Base-by-base conservation (phyloP, 2,797 vertebrate genomes). In the Balearica regulorum region DNA sequence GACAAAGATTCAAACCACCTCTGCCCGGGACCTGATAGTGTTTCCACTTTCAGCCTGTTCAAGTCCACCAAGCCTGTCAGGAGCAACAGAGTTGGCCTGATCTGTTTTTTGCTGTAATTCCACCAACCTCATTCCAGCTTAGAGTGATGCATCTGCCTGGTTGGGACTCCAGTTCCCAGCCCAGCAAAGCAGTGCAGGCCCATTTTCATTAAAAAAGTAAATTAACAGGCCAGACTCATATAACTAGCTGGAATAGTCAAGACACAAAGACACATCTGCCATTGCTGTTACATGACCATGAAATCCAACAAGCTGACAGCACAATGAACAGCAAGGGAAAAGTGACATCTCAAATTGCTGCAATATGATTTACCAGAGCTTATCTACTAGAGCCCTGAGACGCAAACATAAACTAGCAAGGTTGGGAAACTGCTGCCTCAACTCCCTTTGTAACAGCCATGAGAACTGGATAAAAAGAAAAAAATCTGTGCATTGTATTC, bases 401-500 rank as follows among this genome's bases (percentile, higher is more conserved):
- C 39, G 22, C 31, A 94, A 29, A 73, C 85, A 85, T 5, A 55
- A 89, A 57, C 35, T 7, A 46, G 26, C 16, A 77, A 72, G 12
- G 8, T 0, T 55, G 28, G 48, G 25, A 82, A 90, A 51, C 22
- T 46, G 44, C 33, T 79, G 35, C 20, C 44, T 9, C 43, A 87
- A 33, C 41, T 49, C 20, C 10, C 9, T 83, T 77, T 64, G 21
- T 35, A 54, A 77, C 29, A 83, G 39, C 10, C 61, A 19, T 11
- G 4, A 55, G 4, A 12, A 6, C 3, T 1, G 0, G 24, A 39
- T 39, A 39, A 39, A 39, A 12, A 39, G 39, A 39, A 39, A 39
- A 19, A 24, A 53, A 80, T 21, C 10, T 22, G 13, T 21, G 29
- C 90, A 44, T 31, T 46, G 12, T 51, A 53, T 66, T 76, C 29